Evolutionary conservation across 2,888 invertebrate species (phyloP), one percentile per base, ranked within the genome.

Genomic region (Biston stratarius): DNA sequence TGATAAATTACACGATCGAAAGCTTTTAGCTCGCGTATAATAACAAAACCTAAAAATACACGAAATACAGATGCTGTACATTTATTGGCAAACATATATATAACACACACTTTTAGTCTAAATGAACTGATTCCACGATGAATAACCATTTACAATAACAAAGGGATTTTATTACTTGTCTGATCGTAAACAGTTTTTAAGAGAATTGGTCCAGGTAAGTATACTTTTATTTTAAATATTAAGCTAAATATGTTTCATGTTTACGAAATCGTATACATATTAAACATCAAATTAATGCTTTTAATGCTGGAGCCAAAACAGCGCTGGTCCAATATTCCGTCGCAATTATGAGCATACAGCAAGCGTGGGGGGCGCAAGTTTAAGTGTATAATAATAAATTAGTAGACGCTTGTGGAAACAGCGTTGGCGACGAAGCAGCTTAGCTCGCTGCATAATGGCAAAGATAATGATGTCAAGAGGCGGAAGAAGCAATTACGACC

Each of bases 401-500:
- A 79, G 78, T 74, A 76, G 75, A 80, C 76, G 77, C 77, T 80
- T 81, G 79, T 77, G 75, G 74, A 74, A 75, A 73, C 69, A 74
- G 77, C 76, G 74, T 70, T 79, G 74, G 71, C 75, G 79, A 74
- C 77, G 76, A 63, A 69, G 72, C 77, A 83, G 83, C 84, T 89
- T 84, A 88, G 81, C 82, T 75, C 75, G 83, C 81, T 87, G 87
- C 88, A 89, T 90, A 90, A 90, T 89, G 81, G 85, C 89, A 87
- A 87, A 89, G 87, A 90, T 91, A 90, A 91, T 90, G 86, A 88
- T 85, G 87, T 88, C 89, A 90, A 85, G 87, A 84, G 83, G 87
- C 91, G 90, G 88, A 90, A 91, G 89, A 90, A 91, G 85, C 91
- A 91, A 92, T 92, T 90, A 91, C 86, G 84, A 78, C 80, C 83